A percentile compares a stretch with the other conserved stretches of the same genome.
Conservation (phyloP, 2,113 vertebrate species). For the Prinia subflava region DNA sequence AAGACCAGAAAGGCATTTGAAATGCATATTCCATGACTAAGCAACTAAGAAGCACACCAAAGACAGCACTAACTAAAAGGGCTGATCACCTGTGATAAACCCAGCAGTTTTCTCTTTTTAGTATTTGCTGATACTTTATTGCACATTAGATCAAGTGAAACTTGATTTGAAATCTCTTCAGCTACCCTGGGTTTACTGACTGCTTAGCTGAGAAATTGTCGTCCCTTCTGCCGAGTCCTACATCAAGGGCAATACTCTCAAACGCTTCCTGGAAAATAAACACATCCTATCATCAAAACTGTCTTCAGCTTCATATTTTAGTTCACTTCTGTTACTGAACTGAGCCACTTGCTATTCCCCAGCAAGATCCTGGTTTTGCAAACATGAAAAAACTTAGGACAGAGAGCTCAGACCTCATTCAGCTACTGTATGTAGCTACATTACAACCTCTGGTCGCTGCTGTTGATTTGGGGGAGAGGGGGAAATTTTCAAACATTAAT, state of each 20-base stretch:
- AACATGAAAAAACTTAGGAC: not conserved
- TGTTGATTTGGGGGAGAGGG: not conserved
- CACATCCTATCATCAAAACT: not conserved
- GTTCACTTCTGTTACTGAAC: not conserved
- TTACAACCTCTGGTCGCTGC: not conserved
- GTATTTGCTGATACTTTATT: not conserved
- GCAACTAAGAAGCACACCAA: not conserved
- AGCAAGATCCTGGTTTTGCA: not conserved
- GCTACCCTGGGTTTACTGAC: not conserved
- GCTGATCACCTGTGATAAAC: not conserved
- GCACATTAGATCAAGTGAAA: not conserved
- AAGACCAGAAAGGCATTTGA: not conserved
- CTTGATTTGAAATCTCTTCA: not conserved
- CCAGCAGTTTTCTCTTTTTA: not conserved
- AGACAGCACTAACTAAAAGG: not conserved
- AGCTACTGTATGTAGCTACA: accelerated
- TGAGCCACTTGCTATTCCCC: not conserved
- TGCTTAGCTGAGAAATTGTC: not conserved
- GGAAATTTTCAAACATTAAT: not conserved
- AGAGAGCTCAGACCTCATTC: not conserved
- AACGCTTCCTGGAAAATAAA: not conserved
- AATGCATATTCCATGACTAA: not conserved
- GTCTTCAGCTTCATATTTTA: not conserved
- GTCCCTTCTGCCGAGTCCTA: not conserved
- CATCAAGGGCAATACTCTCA: not conserved